Percentiles rank a stretch among this genome's conserved stretches.
Evolutionary conservation across 2,113 vertebrate genomes (phyloP).

Genomic region (Candoia aspera): DNA sequence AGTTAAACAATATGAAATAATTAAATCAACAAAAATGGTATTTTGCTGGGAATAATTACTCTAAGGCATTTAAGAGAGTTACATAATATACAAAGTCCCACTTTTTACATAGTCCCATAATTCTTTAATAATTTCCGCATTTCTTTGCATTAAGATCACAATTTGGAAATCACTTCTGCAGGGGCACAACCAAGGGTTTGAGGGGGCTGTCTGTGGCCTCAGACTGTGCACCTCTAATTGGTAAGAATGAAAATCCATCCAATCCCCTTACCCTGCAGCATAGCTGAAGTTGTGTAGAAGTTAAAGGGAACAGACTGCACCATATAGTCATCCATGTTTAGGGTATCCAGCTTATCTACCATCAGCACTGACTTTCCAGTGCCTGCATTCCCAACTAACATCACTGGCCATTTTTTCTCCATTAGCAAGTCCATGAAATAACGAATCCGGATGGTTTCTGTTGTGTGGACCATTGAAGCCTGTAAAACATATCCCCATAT

Average conservation of each 20-base stretch:
- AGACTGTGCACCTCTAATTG: neutral
- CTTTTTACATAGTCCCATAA: neutral
- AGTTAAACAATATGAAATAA: neutral
- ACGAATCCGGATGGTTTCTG: conserved; percentile 73
- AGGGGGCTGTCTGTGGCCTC: neutral
- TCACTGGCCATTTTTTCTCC: conserved; percentile 72
- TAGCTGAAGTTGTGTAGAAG: conserved; percentile 81
- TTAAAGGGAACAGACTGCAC: conserved; percentile 79
- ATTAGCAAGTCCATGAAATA: conserved; percentile 80
- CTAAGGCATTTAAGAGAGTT: neutral
- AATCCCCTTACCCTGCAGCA: conserved; percentile 75
- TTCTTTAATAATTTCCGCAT: neutral
- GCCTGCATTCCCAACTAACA: conserved; percentile 79
- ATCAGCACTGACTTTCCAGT: conserved; percentile 78
- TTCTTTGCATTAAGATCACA: neutral
- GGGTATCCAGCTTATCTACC: conserved; percentile 72
- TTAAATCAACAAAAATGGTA: neutral
- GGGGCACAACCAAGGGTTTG: neutral
- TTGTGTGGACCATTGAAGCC: conserved; percentile 78
- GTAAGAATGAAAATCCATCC: neutral
- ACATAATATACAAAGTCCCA: neutral
- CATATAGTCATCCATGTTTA: conserved; percentile 65
- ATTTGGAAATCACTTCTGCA: neutral
- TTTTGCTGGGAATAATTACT: neutral
- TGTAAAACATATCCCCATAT: conserved; percentile 40